These are phyloP conservation scores for Agrilus cyanescens DNA, from an alignment of 2,888 invertebrate species.

Conservation along the genomic window DNA sequence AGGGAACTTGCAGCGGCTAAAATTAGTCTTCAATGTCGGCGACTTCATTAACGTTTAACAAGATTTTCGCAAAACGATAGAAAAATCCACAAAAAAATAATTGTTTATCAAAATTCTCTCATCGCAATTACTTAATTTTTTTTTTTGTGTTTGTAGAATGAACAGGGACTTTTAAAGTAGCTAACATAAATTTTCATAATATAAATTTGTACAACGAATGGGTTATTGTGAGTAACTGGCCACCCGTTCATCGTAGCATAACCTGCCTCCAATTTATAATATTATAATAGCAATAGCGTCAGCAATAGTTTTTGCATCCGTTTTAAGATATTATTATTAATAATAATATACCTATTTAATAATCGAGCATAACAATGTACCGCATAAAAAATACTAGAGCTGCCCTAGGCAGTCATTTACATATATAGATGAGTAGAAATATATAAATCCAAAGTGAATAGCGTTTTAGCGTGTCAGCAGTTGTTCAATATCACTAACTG, in stretches of 20 bases:
- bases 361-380: not conserved
- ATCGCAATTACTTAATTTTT: too few species aligned
- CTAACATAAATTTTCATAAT: too few species aligned
- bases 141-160: too few species aligned
- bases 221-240: conserved; percentile 3
- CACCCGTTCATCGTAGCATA: conserved; percentile 26
- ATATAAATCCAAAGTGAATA: too few species aligned
- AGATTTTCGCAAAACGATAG: not conserved
- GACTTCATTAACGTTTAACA: conserved; percentile 1
- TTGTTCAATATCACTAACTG: too few species aligned
- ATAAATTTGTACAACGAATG: too few species aligned
- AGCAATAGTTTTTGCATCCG: conserved; percentile 32
- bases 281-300: conserved; percentile 32
- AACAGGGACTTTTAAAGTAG: too few species aligned
- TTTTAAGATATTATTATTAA: conserved; percentile 9
- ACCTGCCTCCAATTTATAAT: conserved; percentile 33
- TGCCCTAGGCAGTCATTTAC: not conserved
- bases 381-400: not conserved
- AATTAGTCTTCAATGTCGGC: too few species aligned
- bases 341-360: conserved; percentile 1
- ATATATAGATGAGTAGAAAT: not conserved
- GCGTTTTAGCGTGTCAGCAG: too few species aligned
- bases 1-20: not conserved
- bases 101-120: too few species aligned
- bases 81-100: conserved; percentile 3